Percentiles rank a stretch among this genome's conserved stretches.
phyloP scores from a whole-genome alignment of 1,140 invertebrate species.

The Hypothenemus hampei region DNA sequence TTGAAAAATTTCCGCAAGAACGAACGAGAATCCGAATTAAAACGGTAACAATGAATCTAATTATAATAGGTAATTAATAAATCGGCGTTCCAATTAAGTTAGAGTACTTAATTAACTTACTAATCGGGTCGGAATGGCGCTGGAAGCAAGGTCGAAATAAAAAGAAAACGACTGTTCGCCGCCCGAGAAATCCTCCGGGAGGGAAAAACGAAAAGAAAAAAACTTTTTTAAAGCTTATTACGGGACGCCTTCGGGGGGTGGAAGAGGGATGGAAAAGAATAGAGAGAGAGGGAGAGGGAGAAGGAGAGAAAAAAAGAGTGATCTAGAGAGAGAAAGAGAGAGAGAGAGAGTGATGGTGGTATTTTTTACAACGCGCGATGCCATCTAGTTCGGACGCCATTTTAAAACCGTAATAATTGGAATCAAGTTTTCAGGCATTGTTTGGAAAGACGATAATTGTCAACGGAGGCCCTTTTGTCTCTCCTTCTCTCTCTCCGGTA shows the following conservation, averaged over 20 bases:
- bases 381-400: no score
- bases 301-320: no score
- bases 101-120: conserved; percentile 46
- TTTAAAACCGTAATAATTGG: neutral
- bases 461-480: conserved; percentile 9
- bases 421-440: neutral
- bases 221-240: conserved; percentile 48
- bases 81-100: conserved; percentile 44
- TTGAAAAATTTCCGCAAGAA: conserved; percentile 39
- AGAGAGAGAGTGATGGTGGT: no score
- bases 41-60: conserved; percentile 30
- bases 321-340: no score
- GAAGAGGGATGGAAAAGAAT: neutral
- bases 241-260: conserved; percentile 37
- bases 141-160: conserved; percentile 1
- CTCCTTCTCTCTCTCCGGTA: no score
- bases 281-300: no score
- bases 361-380: no score
- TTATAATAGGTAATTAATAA: conserved; percentile 46
- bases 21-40: conserved; percentile 13
- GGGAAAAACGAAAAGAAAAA: conserved; percentile 42
- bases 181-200: conserved; percentile 32
- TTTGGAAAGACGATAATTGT: conserved; percentile 16
- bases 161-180: no score
- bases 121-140: conserved; percentile 40